A percentile compares a stretch with the other conserved stretches of the same genome.
phyloP scores from a whole-genome alignment of 2,113 vertebrate genomes.

The Rissa tridactyla region DNA sequence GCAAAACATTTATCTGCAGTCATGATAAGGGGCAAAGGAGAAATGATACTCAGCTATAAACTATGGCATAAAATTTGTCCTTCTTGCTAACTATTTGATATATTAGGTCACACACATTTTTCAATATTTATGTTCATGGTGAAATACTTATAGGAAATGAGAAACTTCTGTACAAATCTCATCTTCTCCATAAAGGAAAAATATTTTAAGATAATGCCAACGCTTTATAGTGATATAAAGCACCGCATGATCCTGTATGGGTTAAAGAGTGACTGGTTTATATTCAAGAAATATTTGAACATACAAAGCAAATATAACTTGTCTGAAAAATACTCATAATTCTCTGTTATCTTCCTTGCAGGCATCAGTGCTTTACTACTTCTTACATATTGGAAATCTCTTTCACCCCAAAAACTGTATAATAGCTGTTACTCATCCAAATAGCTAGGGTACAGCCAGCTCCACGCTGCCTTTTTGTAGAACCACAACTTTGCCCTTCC shows the following conservation, averaged over 20 bases:
- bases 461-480: background rate
- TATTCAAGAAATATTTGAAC: background rate
- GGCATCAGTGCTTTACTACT: background rate
- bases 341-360: background rate
- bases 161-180: background rate
- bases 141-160: background rate
- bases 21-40: background rate
- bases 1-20: background rate
- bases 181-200: background rate
- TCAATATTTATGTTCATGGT: background rate
- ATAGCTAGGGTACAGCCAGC: background rate
- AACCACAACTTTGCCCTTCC: background rate
- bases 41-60: background rate
- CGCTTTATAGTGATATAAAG: background rate
- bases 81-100: background rate
- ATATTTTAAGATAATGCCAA: background rate
- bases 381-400: background rate
- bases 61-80: background rate
- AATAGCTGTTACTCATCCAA: background rate
- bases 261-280: background rate
- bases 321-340: background rate
- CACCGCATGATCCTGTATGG: background rate
- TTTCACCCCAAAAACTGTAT: background rate
- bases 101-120: background rate
- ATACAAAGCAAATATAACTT: background rate